Percentiles rank a stretch among this genome's conserved stretches.
phyloP scores from a whole-genome alignment of 2,888 invertebrate genomes.

The Caenorhabditis plicata region DNA sequence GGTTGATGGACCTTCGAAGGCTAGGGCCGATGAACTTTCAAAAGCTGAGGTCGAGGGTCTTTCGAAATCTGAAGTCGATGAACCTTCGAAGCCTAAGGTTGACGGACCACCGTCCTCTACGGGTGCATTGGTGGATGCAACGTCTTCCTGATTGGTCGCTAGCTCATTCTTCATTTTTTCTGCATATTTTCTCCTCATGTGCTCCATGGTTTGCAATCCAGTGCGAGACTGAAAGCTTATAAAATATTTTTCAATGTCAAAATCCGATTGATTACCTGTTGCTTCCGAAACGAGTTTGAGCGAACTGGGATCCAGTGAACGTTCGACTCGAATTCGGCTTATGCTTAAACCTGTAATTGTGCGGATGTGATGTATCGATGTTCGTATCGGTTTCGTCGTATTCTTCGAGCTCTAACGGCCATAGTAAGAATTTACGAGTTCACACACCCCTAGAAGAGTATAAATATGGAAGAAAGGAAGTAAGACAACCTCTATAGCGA shows the following conservation, averaged over 20 bases:
- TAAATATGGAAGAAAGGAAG: not conserved
- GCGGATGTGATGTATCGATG: conserved; percentile 5
- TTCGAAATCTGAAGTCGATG: too few relatives aligned
- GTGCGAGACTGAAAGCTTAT: conserved; percentile 25
- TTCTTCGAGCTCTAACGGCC: conserved; percentile 14
- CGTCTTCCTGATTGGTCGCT: too few relatives aligned
- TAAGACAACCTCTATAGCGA: conserved; percentile 2
- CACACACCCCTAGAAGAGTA: conserved; percentile 14
- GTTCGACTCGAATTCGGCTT: conserved; percentile 24
- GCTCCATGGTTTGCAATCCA: conserved; percentile 28
- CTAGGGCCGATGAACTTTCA: too few relatives aligned
- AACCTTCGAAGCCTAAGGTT: too few relatives aligned
- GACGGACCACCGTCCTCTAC: too few relatives aligned
- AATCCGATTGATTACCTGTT: conserved; percentile 26
- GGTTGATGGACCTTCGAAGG: too few relatives aligned
- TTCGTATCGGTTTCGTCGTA: conserved; percentile 21
- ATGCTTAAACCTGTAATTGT: too few relatives aligned
- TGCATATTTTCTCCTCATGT: too few relatives aligned
- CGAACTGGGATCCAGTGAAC: conserved; percentile 29
- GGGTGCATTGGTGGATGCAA: too few relatives aligned
- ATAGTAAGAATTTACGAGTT: conserved; percentile 16
- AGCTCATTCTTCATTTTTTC: too few relatives aligned
- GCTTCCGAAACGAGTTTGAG: conserved; percentile 42
- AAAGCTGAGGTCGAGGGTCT: too few relatives aligned
- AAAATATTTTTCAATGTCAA: not conserved